These are phyloP conservation scores for Rattus norvegicus DNA, from an alignment of 2,113 vertebrate species.

Conservation along the genomic window DNA sequence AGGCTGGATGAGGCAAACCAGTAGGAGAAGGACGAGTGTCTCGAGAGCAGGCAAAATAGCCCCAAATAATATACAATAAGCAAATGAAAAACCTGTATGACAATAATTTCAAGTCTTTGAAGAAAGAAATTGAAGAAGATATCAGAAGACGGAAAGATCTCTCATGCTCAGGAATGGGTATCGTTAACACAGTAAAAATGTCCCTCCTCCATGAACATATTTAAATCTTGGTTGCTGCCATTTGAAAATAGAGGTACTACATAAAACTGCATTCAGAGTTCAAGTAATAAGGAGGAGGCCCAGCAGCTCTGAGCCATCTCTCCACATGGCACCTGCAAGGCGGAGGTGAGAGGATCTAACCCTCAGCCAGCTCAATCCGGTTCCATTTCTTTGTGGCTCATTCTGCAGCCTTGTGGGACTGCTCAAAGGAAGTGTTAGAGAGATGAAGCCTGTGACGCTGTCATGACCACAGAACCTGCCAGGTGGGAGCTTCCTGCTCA, in stretches of 20 bases:
- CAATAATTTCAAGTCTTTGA: background rate
- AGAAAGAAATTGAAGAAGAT: background rate
- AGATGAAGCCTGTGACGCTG: background rate
- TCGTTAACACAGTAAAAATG: background rate
- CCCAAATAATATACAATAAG: background rate
- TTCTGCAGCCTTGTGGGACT: background rate
- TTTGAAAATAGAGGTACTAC: constrained; percentile 20
- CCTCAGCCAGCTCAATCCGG: background rate
- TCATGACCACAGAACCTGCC: background rate
- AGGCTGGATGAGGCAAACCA: background rate
- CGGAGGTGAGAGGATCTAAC: background rate
- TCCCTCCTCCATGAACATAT: background rate
- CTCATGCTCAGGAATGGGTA: background rate
- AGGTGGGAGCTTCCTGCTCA: background rate
- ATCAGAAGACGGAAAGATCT: background rate
- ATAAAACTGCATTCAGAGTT: background rate
- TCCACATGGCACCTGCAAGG: accelerated
- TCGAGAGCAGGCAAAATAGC: background rate
- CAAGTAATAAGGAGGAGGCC: background rate
- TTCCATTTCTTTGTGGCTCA: background rate
- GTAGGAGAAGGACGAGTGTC: background rate
- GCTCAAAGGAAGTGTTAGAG: background rate
- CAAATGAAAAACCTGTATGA: background rate
- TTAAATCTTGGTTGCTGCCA: background rate
- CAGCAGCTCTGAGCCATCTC: background rate